These are phyloP conservation scores for Meandrusa payeni DNA, from an alignment of 2,888 invertebrate species.

Conservation along the genomic window DNA sequence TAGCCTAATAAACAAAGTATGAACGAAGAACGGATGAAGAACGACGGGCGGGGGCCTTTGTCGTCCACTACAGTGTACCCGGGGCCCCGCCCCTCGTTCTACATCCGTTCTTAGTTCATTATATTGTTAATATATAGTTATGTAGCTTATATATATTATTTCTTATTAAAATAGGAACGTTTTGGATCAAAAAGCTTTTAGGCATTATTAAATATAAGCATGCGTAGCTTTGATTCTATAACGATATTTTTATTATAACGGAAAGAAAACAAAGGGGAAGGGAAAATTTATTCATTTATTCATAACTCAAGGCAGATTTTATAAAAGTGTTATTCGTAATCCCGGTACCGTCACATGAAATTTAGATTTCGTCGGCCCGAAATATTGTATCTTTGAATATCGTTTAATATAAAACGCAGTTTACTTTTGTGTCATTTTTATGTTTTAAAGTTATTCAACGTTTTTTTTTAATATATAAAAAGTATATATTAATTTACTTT, in stretches of 20 bases:
- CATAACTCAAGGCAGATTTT: conserved; percentile 65
- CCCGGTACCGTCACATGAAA: conserved; percentile 19
- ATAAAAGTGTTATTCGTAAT: conserved; percentile 48
- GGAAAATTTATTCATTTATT: conserved; percentile 63
- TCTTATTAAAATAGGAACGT: too few relatives aligned
- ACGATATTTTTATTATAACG: conserved; percentile 13
- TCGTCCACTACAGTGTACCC: too few relatives aligned
- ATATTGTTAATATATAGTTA: too few relatives aligned
- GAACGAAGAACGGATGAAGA: too few relatives aligned
- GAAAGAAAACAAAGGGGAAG: conserved; percentile 45
- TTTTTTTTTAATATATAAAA: too few relatives aligned
- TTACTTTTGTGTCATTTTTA: conserved; percentile 6
- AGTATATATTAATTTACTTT: too few relatives aligned
- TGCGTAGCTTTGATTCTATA: conserved; percentile 6
- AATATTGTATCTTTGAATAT: conserved; percentile 9
- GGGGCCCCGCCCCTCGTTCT: too few relatives aligned
- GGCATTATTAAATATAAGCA: background rate
- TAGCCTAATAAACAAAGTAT: too few relatives aligned
- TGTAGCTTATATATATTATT: too few relatives aligned
- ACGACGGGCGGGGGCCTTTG: too few relatives aligned
- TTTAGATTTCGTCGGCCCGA: conserved; percentile 17
- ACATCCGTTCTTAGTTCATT: too few relatives aligned
- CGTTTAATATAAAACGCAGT: conserved; percentile 10
- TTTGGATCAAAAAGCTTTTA: background rate
- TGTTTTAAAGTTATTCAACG: too few relatives aligned